A percentile compares a stretch with the other conserved stretches of the same genome.
Evolutionary conservation across 2,888 invertebrate species (phyloP).

Genomic region (Leptinotarsa rubiginosa): DNA sequence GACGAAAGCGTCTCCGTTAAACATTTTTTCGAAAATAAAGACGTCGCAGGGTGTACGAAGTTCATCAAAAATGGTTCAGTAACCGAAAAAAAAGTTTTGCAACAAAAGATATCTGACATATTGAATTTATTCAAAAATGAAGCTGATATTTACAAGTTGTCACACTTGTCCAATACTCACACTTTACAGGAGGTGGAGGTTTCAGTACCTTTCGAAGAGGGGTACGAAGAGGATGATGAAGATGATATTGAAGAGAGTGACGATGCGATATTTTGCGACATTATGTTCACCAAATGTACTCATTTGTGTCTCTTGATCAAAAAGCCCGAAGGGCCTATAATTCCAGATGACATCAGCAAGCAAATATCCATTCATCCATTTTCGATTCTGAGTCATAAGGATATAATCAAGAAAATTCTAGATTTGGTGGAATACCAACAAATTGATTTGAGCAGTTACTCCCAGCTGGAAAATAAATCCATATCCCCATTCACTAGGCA

Average conservation of each 20-base stretch:
- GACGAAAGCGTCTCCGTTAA: not conserved
- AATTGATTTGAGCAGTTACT: slow-evolving; percentile 5
- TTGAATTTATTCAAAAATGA: slow-evolving; percentile 7
- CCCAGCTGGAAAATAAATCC: not conserved
- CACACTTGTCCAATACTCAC: slow-evolving; percentile 18
- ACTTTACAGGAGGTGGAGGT: not conserved
- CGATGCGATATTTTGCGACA: slow-evolving; percentile 5
- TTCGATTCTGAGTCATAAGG: slow-evolving; percentile 1
- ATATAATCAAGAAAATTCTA: slow-evolving; percentile 14
- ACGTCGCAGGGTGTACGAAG: slow-evolving; percentile 6
- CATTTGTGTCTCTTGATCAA: slow-evolving; percentile 9
- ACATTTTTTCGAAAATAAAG: slow-evolving; percentile 13
- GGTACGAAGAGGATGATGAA: not conserved
- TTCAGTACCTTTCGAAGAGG: not conserved
- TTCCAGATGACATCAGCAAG: slow-evolving; percentile 22
- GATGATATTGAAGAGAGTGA: not conserved
- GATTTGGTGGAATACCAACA: slow-evolving; percentile 16
- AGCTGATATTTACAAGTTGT: slow-evolving; percentile 6
- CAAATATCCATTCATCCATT: slow-evolving; percentile 17
- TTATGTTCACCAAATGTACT: slow-evolving; percentile 12
- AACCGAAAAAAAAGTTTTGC: not conserved
- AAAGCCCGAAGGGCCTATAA: not conserved
- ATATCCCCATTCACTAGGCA: slow-evolving; percentile 18
- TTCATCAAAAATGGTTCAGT: not conserved
- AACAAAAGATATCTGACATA: slow-evolving; percentile 3